Evolutionary conservation across 2,888 invertebrate genomes (phyloP).

Genomic region (Sicus ferrugineus): DNA sequence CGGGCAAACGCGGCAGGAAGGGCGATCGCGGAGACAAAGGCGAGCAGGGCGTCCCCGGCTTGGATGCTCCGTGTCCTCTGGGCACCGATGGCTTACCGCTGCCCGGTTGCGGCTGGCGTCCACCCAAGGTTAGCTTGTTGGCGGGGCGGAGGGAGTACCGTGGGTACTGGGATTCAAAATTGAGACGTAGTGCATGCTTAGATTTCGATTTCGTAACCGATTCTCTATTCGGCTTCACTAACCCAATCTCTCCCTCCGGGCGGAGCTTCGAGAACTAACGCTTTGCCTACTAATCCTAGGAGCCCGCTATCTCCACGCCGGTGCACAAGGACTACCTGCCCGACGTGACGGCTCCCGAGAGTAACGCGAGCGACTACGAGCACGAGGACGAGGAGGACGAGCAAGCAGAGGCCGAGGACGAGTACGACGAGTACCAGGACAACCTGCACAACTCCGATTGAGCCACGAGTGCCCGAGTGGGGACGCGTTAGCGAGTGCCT

Average conservation of each 20-base stretch:
- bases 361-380: conserved; percentile 68
- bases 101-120: conserved; percentile 95
- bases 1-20: conserved; percentile 89
- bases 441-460: conserved; percentile 63
- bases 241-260: background rate
- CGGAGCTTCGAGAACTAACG: conserved; percentile 49
- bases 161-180: conserved; percentile 4
- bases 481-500: background rate
- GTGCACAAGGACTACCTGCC: conserved; percentile 69
- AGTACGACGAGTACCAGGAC: conserved; percentile 70
- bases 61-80: conserved; percentile 98
- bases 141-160: conserved; percentile 18
- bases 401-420: conserved; percentile 70
- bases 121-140: conserved; percentile 75
- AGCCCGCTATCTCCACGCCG: conserved; percentile 66
- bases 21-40: conserved; percentile 94
- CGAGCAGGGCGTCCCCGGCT: conserved; percentile 94
- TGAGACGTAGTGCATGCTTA: conserved; percentile 34
- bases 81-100: conserved; percentile 95
- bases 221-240: background rate
- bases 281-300: conserved; percentile 53
- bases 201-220: conserved; percentile 9
- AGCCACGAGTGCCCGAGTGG: conserved; percentile 18
- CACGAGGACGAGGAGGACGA: conserved; percentile 67
- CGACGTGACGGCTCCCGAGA: conserved; percentile 69